Evolutionary conservation across 1,140 invertebrate species (phyloP).

Genomic region (Anagrus nilaparvatae): DNA sequence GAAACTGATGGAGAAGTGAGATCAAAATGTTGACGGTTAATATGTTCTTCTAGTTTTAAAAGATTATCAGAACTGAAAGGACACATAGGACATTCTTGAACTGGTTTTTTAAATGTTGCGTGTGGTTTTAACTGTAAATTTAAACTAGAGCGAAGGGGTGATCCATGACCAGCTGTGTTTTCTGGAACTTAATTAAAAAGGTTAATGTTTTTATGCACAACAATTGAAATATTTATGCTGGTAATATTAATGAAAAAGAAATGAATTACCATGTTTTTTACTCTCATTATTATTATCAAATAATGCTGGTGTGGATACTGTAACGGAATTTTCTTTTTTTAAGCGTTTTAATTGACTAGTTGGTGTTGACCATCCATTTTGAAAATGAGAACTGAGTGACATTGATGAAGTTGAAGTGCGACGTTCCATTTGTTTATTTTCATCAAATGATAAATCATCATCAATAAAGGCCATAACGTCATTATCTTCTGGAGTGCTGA

Average conservation of each 20-base stretch:
- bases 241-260: too few relatives aligned
- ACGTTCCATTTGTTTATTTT: slow-evolving; percentile 14
- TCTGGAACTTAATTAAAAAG: slow-evolving; percentile 13
- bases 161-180: slow-evolving; percentile 37
- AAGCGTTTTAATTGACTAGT: too few relatives aligned
- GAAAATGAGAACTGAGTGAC: slow-evolving; percentile 18
- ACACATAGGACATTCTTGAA: slow-evolving; percentile 66
- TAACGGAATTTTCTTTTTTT: too few relatives aligned
- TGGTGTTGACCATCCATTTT: slow-evolving; percentile 34
- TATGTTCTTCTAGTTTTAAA: slow-evolving; percentile 67
- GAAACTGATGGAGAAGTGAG: slow-evolving; percentile 63
- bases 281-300: too few relatives aligned
- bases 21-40: slow-evolving; percentile 77
- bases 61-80: slow-evolving; percentile 65
- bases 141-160: slow-evolving; percentile 44
- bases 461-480: slow-evolving; percentile 44
- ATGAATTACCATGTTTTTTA: too few relatives aligned
- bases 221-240: not conserved
- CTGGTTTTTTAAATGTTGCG: slow-evolving; percentile 34
- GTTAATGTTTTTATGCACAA: slow-evolving; percentile 3
- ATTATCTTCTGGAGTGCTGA: slow-evolving; percentile 38
- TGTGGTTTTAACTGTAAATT: slow-evolving; percentile 42
- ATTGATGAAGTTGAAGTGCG: slow-evolving; percentile 16
- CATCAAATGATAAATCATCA: slow-evolving; percentile 32
- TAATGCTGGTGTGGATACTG: too few relatives aligned